Evolutionary conservation across 1,140 invertebrate species (phyloP).

Genomic region (Drosophila auraria): DNA sequence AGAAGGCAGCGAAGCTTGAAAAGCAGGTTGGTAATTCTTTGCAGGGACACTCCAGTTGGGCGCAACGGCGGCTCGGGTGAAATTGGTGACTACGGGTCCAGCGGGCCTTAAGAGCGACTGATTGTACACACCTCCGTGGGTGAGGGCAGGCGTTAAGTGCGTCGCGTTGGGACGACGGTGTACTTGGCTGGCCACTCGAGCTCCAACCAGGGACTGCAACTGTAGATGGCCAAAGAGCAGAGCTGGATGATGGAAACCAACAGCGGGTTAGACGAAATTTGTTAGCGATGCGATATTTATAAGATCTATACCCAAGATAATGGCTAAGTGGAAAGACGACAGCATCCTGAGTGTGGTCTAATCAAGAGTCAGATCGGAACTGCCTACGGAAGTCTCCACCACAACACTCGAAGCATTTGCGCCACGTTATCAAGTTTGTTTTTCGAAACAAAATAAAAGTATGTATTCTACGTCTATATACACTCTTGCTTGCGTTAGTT

Average conservation of each 20-base stretch:
- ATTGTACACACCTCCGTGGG: slow-evolving; percentile 20
- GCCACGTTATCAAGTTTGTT: slow-evolving; percentile 39
- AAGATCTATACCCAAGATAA: slow-evolving; percentile 46
- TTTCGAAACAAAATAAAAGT: slow-evolving; percentile 1
- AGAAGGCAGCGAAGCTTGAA: background rate
- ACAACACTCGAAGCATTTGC: background rate
- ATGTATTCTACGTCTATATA: slow-evolving; percentile 1
- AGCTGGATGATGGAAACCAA: slow-evolving; percentile 26
- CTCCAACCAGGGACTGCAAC: slow-evolving; percentile 10
- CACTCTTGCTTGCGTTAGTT: background rate
- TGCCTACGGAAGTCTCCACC: slow-evolving; percentile 18
- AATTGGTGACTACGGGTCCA: background rate
- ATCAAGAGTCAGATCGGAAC: slow-evolving; percentile 40
- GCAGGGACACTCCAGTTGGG: slow-evolving; percentile 5
- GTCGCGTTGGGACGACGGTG: slow-evolving; percentile 37
- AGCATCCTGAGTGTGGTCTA: slow-evolving; percentile 40
- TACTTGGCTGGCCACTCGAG: background rate
- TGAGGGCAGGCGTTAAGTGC: slow-evolving; percentile 29
- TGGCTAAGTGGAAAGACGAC: slow-evolving; percentile 39
- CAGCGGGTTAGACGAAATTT: background rate
- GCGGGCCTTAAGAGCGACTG: slow-evolving; percentile 5
- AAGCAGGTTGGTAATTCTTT: background rate
- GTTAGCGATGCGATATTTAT: background rate
- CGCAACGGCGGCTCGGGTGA: background rate
- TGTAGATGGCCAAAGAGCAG: slow-evolving; percentile 38